Percentiles rank a stretch among this genome's conserved stretches.
phyloP scores from a whole-genome alignment of 2,888 invertebrate genomes.

The Drosophila birchii region DNA sequence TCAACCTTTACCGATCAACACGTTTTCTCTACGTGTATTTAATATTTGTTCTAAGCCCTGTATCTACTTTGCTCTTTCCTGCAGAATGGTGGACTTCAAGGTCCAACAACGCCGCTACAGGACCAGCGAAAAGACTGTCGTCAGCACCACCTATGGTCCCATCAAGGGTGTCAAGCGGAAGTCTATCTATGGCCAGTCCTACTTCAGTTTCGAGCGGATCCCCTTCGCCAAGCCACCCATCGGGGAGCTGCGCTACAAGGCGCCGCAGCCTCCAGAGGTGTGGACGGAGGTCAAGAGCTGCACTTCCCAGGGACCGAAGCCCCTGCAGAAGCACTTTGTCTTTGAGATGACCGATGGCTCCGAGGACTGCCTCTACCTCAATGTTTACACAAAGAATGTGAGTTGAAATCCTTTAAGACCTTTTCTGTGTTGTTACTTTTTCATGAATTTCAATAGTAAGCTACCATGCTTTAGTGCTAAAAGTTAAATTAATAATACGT shows the following conservation, averaged over 20 bases:
- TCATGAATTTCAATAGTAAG: too few relatives aligned
- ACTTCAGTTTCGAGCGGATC: slow-evolving; percentile 83
- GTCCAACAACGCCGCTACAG: slow-evolving; percentile 80
- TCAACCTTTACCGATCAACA: too few relatives aligned
- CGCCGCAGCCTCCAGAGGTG: slow-evolving; percentile 84
- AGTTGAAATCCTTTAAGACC: slow-evolving; percentile 31
- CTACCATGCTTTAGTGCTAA: too few relatives aligned
- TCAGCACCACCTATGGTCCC: slow-evolving; percentile 83
- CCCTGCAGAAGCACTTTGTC: slow-evolving; percentile 83
- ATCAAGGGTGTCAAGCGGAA: slow-evolving; percentile 83
- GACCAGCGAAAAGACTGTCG: slow-evolving; percentile 81
- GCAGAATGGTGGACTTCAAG: slow-evolving; percentile 80
- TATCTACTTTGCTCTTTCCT: background rate
- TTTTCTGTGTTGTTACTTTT: too few relatives aligned
- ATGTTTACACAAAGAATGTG: slow-evolving; percentile 85
- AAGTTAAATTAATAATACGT: too few relatives aligned
- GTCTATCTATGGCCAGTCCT: slow-evolving; percentile 82
- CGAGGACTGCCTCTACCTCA: slow-evolving; percentile 86
- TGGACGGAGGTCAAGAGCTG: slow-evolving; percentile 85
- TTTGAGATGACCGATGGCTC: slow-evolving; percentile 85
- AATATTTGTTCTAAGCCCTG: background rate
- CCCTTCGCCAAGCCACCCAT: slow-evolving; percentile 84
- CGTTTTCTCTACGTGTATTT: background rate
- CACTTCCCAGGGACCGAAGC: slow-evolving; percentile 82
- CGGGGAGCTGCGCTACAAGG: slow-evolving; percentile 83